Conservation (phyloP, 30 jellyfish, hydroid and myxozoan species). For the Calvadosia cruxmelitensis region DNA sequence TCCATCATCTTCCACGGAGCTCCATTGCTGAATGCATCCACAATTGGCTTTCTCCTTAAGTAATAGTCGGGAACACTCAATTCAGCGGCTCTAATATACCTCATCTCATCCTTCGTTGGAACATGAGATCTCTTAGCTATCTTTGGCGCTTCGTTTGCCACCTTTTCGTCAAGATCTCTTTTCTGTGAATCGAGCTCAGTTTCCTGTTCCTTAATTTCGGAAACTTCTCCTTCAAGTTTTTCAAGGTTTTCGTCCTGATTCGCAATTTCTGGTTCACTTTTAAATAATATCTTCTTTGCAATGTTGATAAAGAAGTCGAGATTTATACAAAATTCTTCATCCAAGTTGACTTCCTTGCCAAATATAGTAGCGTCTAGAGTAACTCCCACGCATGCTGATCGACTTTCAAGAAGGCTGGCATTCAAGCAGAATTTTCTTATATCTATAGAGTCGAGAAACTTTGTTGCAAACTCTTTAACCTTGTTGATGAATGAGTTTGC, state of each 20-base stretch:
- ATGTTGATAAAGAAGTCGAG: background rate
- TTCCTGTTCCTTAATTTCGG: background rate
- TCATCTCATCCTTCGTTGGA: background rate
- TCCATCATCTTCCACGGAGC: slow-evolving; percentile 1
- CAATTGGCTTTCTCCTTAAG: background rate
- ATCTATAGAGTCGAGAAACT: background rate
- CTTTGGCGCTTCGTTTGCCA: too few relatives aligned
- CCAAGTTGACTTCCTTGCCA: background rate
- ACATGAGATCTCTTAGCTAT: background rate
- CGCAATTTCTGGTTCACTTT: background rate
- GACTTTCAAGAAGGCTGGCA: background rate
- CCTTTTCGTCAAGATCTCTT: background rate
- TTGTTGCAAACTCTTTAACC: too few relatives aligned
- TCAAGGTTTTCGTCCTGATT: background rate
- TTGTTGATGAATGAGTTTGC: too few relatives aligned
- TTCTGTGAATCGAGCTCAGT: background rate
- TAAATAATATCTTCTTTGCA: background rate
- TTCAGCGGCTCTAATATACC: background rate
- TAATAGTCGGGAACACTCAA: background rate
- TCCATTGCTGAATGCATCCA: background rate
- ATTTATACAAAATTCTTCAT: background rate
- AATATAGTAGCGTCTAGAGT: background rate
- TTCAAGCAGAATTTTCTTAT: background rate
- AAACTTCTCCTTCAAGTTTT: background rate
- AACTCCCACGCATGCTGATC: background rate